Evolutionary conservation across 2,888 invertebrate species (phyloP), one percentile per base, ranked within the genome.

Genomic region (Mimas tiliae): DNA sequence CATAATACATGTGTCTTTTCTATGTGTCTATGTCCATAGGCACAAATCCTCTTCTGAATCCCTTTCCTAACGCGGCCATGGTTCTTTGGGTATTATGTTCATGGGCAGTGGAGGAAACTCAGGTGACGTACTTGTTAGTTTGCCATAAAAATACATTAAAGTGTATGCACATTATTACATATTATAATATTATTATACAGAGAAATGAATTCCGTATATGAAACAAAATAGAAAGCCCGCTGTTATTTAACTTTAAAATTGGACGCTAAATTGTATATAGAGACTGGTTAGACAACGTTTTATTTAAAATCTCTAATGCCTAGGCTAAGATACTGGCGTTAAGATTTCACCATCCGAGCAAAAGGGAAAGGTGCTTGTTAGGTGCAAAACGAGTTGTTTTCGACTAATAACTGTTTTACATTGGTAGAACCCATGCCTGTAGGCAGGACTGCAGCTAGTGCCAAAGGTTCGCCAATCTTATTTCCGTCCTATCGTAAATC

Each of bases 321-420:
- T 51, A 11, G 27, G 21, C 4, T 11, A 55, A 52, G 67, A 64
- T 62, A 65, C 47, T 19, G 34, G 47, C n/a, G 62, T 34, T 62
- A 45, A 42, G 34, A 58, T 67, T 67, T 67, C 67, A 64, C 67
- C 62, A 48, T 65, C 34, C 52, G 55, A 47, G 62, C 27, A 50
- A 51, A 50, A 62, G 63, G 27, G 51, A 52, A 62, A 38, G 62
- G 52, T 45, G 51, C 21, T 64, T 66, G 38, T 67, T 64, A 52
- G 19, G 42, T 38, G 58, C 42, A 4, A 58, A 58, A 58, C 42
- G 19, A 38, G 12, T 12, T 58, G 19, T 38, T 19, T 21, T 42
- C 38, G 19, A 58, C 38, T 58, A 58, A 58, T 38, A 19, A 11
- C 38, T 38, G 19, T 42, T 42, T 38, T 42, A 4, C 0, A 12